These are phyloP conservation scores for Coilia nasus DNA, from an alignment of 2,797 vertebrate genomes.

Conservation along the genomic window DNA sequence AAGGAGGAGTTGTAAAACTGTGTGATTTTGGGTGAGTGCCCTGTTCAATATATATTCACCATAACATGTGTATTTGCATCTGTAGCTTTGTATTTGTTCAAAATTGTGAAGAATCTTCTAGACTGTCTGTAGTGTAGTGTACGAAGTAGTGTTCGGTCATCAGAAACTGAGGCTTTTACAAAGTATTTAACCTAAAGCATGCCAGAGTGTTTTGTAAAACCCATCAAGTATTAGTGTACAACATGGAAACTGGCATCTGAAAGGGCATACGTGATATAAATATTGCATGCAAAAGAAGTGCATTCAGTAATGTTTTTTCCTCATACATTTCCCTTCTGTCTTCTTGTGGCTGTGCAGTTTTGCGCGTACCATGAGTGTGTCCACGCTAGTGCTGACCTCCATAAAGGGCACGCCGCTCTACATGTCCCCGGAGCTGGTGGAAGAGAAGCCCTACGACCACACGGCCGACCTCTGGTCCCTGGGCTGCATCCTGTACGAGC, in stretches of 20 bases:
- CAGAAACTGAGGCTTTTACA: not conserved
- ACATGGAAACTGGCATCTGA: no score
- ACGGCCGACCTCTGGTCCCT: conserved; percentile 95
- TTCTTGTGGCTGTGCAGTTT: conserved; percentile 74
- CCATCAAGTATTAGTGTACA: not conserved
- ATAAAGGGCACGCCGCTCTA: conserved; percentile 98
- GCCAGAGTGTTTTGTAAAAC: not conserved
- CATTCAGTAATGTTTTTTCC: not conserved
- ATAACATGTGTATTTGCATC: not conserved
- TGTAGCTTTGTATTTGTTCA: not conserved
- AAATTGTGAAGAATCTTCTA: not conserved
- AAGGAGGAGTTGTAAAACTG: conserved; percentile 90
- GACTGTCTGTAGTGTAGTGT: no score
- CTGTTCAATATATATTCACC: not conserved
- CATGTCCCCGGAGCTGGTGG: conserved; percentile 96
- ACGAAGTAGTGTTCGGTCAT: not conserved
- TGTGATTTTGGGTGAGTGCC: conserved; percentile 94
- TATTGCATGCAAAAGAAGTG: no score
- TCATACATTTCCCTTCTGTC: not conserved
- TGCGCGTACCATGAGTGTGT: conserved; percentile 94
- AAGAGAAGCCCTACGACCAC: conserved; percentile 94
- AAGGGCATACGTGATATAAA: no score
- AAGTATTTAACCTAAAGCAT: not conserved
- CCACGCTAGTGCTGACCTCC: conserved; percentile 94
- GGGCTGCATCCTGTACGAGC: conserved; percentile 95